Evolutionary conservation across 2,113 vertebrate species (phyloP), one percentile per base, ranked within the genome.

Genomic region (Panthera uncia): DNA sequence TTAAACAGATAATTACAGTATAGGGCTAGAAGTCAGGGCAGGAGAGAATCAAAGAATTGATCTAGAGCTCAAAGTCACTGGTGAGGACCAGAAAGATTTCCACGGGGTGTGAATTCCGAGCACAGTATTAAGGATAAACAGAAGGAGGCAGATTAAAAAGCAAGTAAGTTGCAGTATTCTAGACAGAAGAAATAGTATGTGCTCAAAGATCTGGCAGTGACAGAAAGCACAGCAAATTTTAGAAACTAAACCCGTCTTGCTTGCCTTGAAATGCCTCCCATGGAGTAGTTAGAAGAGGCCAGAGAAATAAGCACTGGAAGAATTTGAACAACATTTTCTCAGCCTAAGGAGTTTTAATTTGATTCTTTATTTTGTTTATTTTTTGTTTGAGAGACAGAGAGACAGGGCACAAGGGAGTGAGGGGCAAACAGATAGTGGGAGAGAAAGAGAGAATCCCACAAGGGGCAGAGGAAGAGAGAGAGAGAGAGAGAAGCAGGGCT

Each of bases 1-100:
- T 83, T 92, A 74, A 93, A 89, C 15, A 65, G 48, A 57, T 65
- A 91, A 89, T 92, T 91, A 74, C 41, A 68, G 38, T 83, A 55
- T 1, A 45, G 45, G 8, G 18, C 41, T 80, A 79, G 69, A 96
- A 93, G 66, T 55, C 84, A 78, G n/a, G n/a, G 27, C 33, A 61
- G 23, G 13, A 33, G 55, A 63, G 29, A 80, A 31, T 27, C 63
- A 36, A 65, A 86, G 29, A 52, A 92, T 12, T 92, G 84, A 79
- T 80, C 9, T 27, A 36, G 25, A 45, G 21, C 57, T 97, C 88
- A 80, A 38, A 92, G 48, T 65, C 65, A 38, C 55, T 69, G 38
- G 29, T 33, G 11, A 41, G 38, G 7, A 38, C 25, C 33, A 79
- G 27, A 48, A 91, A 83, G 69, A 82, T 82, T 91, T 50, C 90